Percentiles rank a stretch among this genome's conserved stretches.
phyloP scores from a whole-genome alignment of 2,797 vertebrate genomes.

The Neomorphus geoffroyi region DNA sequence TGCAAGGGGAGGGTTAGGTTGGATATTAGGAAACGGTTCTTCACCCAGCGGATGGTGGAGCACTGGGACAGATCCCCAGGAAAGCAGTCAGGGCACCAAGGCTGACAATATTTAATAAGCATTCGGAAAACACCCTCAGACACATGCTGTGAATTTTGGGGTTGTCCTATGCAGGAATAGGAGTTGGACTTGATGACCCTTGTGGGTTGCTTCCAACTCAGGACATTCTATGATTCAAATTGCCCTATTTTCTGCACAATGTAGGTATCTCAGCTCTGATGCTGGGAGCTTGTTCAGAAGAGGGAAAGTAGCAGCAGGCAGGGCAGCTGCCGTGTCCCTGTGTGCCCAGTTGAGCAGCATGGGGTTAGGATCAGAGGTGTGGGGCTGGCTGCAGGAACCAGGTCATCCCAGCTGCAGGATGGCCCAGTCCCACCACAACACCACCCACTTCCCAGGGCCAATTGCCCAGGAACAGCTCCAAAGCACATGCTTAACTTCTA shows the following conservation, averaged over 20 bases:
- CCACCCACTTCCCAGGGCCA: background rate
- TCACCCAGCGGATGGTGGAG: too few relatives aligned
- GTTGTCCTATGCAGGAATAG: too few relatives aligned
- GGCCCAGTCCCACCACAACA: background rate
- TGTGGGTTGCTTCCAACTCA: too few relatives aligned
- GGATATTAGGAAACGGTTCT: too few relatives aligned
- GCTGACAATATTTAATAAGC: too few relatives aligned
- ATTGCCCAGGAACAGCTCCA: background rate
- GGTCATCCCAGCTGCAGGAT: background rate
- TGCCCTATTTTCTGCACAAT: background rate
- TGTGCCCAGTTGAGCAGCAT: fast-evolving
- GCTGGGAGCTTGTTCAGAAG: background rate
- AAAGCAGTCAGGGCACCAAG: too few relatives aligned
- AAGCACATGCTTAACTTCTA: background rate
- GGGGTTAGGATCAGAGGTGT: background rate
- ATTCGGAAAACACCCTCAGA: too few relatives aligned
- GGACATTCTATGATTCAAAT: too few relatives aligned
- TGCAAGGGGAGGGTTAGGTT: too few relatives aligned
- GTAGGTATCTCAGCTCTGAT: fast-evolving
- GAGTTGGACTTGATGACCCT: too few relatives aligned
- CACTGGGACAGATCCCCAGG: too few relatives aligned
- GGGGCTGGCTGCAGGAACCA: background rate
- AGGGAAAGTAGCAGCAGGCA: background rate
- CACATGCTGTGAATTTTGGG: too few relatives aligned
- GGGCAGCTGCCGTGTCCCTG: fast-evolving